These are phyloP conservation scores for Lepus europaeus DNA, from an alignment of 2,113 vertebrate species.

Conservation along the genomic window DNA sequence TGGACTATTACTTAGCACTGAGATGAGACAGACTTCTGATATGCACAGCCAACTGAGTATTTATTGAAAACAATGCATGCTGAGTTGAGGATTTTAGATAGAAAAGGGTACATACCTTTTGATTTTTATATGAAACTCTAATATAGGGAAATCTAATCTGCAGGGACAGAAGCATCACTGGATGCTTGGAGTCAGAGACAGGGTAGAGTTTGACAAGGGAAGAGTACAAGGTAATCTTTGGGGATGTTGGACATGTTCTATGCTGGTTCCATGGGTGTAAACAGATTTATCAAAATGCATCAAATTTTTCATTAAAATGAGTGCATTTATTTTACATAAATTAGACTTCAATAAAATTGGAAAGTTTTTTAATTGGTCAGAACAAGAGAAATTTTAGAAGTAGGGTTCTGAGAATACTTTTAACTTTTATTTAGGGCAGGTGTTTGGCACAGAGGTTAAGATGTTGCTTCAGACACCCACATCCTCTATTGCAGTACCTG, in stretches of 20 bases:
- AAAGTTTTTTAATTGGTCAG: neutral
- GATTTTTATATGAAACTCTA: neutral
- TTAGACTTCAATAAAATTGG: neutral
- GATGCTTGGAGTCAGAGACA: neutral
- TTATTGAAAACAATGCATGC: neutral
- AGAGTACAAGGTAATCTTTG: neutral
- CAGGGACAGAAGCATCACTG: neutral
- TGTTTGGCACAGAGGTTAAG: too few species aligned
- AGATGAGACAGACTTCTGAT: neutral
- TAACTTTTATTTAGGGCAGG: neutral
- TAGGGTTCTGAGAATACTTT: neutral
- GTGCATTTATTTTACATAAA: constrained; percentile 1
- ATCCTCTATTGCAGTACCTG: too few species aligned
- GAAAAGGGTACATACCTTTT: neutral
- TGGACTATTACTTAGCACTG: neutral
- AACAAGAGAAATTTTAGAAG: neutral
- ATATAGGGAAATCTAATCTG: neutral
- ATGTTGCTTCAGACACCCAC: too few species aligned
- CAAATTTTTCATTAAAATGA: neutral
- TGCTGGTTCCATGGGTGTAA: neutral
- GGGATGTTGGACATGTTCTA: neutral
- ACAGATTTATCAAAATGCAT: neutral
- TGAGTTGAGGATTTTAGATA: constrained; percentile 24
- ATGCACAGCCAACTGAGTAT: neutral
- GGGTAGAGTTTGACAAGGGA: neutral